Base-by-base conservation (phyloP, 1,140 invertebrate genomes). In the Hylaeus anthracinus region DNA sequence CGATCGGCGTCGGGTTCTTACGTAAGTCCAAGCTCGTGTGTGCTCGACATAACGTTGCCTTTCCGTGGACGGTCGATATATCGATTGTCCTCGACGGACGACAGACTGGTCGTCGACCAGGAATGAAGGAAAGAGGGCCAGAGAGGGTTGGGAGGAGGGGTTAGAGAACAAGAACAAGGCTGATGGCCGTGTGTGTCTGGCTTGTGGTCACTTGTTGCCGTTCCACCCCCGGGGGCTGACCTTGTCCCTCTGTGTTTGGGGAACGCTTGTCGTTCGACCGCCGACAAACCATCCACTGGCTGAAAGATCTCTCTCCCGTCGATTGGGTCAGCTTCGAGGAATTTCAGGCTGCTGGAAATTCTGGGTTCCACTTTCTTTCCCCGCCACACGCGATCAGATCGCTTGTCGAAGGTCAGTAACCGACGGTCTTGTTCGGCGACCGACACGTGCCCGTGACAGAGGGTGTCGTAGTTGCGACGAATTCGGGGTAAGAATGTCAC, bases 121-220 rank as follows among this genome's bases (percentile, higher is more conserved):
- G 89, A 72, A 63, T n/a, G 58, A 79, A 56, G 60, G 45, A 77
- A 55, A 67, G 60, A 60, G 58, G 39, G 45, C 1, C 26, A 53
- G 61, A 43, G 45, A 60, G 26, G 71, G 53, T 12, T 45, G 51
- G n/a, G 69, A 26, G 60, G 58, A 3, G 41, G 39, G 37, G 39
- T 26, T 26, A 79, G 61, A 56, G 56, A 74, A 60, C 66, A 70
- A 55, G 55, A 72, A 64, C n/a, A 58, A 60, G 65, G 75, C 64
- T 83, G 80, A 86, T 72, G 85, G 67, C 73, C 77, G 79, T 84
- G 87, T 86, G 84, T 84, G 89, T 89, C 87, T 90, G 86, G 79
- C 85, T 86, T 90, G 89, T 91, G 91, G 91, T 92, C 91, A 92
- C 91, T 92, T 92, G 91, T 92, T 92, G 91, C 91, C 91, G 51